phyloP scores from a whole-genome alignment of 2,113 vertebrate species.

The Suricata suricatta region DNA sequence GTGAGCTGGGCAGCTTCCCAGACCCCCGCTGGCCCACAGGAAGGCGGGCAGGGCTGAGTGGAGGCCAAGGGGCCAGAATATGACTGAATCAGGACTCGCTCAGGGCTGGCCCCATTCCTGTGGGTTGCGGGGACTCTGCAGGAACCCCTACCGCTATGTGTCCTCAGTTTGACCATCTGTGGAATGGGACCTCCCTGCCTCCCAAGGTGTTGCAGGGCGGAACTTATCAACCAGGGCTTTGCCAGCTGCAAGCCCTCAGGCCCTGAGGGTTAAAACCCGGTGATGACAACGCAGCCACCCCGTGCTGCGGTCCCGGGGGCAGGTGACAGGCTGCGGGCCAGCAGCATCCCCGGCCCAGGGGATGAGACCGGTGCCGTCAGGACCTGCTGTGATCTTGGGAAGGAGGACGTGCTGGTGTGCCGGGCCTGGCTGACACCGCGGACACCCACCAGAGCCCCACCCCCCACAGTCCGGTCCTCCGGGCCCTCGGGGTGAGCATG shows the following conservation, averaged over 20 bases:
- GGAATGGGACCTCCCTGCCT: background rate
- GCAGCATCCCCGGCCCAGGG: too few relatives aligned
- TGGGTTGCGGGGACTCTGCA: background rate
- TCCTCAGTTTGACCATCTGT: background rate
- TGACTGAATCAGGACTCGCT: background rate
- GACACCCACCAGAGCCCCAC: background rate
- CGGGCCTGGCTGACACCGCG: background rate
- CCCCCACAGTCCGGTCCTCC: fast-evolving
- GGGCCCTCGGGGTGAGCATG: background rate
- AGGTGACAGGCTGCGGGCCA: background rate
- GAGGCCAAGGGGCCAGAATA: background rate
- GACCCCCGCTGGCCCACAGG: background rate
- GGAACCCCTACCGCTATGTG: background rate
- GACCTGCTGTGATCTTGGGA: background rate
- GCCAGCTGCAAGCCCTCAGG: background rate
- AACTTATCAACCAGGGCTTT: background rate
- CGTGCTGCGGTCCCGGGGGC: fast-evolving
- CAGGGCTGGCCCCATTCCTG: fast-evolving
- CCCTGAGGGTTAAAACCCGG: background rate
- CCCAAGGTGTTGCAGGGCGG: background rate
- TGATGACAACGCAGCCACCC: fast-evolving
- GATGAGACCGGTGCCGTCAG: fast-evolving
- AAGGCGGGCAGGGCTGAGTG: fast-evolving
- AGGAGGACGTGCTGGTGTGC: background rate
- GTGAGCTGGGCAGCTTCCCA: fast-evolving